phyloP scores from a whole-genome alignment of 1,140 invertebrate genomes.

The Octopus bimaculoides region DNA sequence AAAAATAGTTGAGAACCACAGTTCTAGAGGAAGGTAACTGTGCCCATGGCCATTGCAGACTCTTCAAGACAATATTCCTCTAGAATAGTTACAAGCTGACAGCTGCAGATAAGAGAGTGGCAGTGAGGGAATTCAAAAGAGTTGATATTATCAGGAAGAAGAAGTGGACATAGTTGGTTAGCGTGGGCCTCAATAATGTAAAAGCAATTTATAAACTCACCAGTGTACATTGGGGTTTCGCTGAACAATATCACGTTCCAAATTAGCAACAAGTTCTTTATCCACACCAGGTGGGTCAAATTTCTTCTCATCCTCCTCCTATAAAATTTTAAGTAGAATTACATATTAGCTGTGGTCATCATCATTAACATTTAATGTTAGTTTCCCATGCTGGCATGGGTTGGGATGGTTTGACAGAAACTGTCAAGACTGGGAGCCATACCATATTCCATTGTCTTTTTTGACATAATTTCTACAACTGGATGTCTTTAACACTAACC shows the following conservation, averaged over 20 bases:
- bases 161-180: neutral
- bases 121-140: neutral
- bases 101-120: neutral
- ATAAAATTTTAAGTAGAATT: neutral
- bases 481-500: too few relatives aligned
- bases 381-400: too few relatives aligned
- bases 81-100: neutral
- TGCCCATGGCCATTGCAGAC: neutral
- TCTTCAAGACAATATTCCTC: neutral
- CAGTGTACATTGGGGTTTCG: slow-evolving; percentile 96
- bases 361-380: too few relatives aligned
- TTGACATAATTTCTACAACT: too few relatives aligned
- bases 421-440: too few relatives aligned
- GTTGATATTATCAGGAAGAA: neutral
- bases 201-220: slow-evolving; percentile 53
- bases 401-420: too few relatives aligned
- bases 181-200: neutral
- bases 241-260: slow-evolving; percentile 96
- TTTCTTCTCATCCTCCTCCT: slow-evolving; percentile 67
- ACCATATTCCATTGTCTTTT: too few relatives aligned
- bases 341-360: too few relatives aligned
- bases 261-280: slow-evolving; percentile 89
- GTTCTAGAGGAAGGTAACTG: neutral
- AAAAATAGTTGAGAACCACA: too few relatives aligned
- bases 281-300: slow-evolving; percentile 90